Base-by-base conservation (phyloP, 2,888 invertebrate species). In the Drosophila mulleri region DNA sequence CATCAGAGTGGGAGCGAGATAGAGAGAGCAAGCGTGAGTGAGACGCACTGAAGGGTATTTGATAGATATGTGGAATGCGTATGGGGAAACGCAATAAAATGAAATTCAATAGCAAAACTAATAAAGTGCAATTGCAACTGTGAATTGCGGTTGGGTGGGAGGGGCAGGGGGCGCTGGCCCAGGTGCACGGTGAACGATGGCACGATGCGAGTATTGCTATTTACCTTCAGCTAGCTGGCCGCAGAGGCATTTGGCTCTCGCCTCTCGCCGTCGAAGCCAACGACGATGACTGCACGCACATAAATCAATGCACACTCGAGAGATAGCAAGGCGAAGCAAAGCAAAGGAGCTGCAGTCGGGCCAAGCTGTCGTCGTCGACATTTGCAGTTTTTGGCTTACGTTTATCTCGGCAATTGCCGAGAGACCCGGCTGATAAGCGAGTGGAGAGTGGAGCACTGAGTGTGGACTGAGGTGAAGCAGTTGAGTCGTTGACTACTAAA, bases 281-380 rank as follows among this genome's bases (percentile, higher is more conserved):
- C 20, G 14, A 45, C 44, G 20, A 3, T 7, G 44, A 23, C 20
- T 44, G 67, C 80, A 75, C 67, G 78, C 73, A 80, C 83, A 89
- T 90, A 90, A 90, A 90, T 90, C 90, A 90, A 89, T 74, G 90
- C 90, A 66, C 83, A 85, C 88, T 89, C 76, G 78, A 87, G 63
- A 85, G 83, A 78, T 82, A 82, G 37, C 50, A 64, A 23, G 2
- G 20, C 20, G 2, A 23, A 23, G 39, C 39, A 42, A 48, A 26
- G 26, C 26, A 26, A 50, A 35, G 45, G 35, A 54, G 47, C 20
- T 44, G 26, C 32, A 54, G 68, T 20, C 20, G 56, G n/a, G 20
- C 39, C 41, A 32, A 53, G 54, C 41, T 58, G 59, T 48, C 59
- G 58, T 57, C 50, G 69, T 45, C 53, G 63, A 26, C 78, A 64